Percentiles rank a stretch among this genome's conserved stretches.
phyloP scores from a whole-genome alignment of 2,113 vertebrate species.

The Corythornis cristatus region DNA sequence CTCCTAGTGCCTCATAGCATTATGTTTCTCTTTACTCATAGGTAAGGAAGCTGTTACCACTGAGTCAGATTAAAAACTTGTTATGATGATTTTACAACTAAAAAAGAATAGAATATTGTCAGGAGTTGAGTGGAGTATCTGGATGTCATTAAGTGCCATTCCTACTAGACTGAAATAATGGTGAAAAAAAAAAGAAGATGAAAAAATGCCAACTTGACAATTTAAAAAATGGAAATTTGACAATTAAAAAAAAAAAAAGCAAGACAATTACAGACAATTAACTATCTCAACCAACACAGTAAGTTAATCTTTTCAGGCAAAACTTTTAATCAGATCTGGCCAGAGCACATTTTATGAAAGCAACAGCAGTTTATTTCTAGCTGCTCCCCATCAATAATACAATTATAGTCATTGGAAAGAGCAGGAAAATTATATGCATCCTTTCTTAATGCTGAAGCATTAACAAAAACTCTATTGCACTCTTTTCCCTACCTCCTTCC shows the following conservation, averaged over 20 bases:
- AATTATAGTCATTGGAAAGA: not conserved
- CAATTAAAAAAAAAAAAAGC: not conserved
- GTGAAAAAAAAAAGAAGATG: not conserved
- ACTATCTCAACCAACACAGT: not conserved
- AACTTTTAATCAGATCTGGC: not conserved
- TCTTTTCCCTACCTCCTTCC: constrained; percentile 65
- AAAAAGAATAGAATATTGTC: not conserved
- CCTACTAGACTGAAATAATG: not conserved
- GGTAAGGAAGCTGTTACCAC: fast-evolving
- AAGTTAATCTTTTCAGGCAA: not conserved
- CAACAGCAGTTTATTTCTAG: not conserved
- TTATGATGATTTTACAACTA: not conserved
- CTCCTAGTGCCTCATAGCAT: not conserved
- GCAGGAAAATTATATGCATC: not conserved
- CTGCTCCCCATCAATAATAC: not conserved
- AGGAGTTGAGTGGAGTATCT: not conserved
- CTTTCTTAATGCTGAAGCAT: not conserved
- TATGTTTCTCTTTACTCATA: not conserved
- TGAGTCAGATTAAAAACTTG: not conserved
- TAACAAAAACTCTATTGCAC: not conserved
- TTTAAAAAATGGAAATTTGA: not conserved
- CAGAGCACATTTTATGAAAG: not conserved
- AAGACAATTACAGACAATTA: not conserved
- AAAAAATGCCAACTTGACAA: not conserved
- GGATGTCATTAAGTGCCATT: not conserved